Base-by-base conservation (phyloP, 1,140 invertebrate species). In the Choristoneura fumiferana region DNA sequence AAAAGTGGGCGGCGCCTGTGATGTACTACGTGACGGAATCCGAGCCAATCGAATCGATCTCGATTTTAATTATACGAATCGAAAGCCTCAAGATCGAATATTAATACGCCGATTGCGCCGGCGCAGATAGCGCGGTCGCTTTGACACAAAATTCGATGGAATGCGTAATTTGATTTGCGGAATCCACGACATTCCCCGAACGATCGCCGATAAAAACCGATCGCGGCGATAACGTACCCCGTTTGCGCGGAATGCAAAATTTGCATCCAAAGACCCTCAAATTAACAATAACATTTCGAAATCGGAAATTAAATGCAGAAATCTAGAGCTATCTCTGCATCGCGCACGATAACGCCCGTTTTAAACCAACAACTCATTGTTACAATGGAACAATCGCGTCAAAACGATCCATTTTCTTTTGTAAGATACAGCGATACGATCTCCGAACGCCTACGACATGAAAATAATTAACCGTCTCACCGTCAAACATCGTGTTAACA, bases 11-110 rank as follows among this genome's bases (percentile, higher is more conserved):
- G 83, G 76, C 61, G 65, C 75, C 68, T 73, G 61, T 73, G 81
- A 81, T 76, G 72, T 72, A 73, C 73, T 74, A 84, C 83, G 80
- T 84, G 79, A 86, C 83, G 79, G 81, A 78, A 82, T 83, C 76
- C 77, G 67, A 62, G 62, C 79, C 81, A 86, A 84, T 84, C 81
- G 71, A 61, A 84, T 78, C 76, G 73, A 87, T 84, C 75, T 84
- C 78, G 71, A 83, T 86, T 83, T 84, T 85, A 86, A 86, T 86
- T 86, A 86, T 86, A 84, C 77, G 78, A 82, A 82, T 84, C 79
- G 75, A 74, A 67, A 73, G 72, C 57, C 62, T 79, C 63, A 73
- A 76, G 77, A 79, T 82, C 81, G 78, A 84, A 83, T 84, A 83
- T 84, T 84, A 84, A 82, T 79, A 86, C 81, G 76, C 83, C 71